phyloP scores from a whole-genome alignment of 1,140 invertebrate species.

The Lasioglossum baleicum region DNA sequence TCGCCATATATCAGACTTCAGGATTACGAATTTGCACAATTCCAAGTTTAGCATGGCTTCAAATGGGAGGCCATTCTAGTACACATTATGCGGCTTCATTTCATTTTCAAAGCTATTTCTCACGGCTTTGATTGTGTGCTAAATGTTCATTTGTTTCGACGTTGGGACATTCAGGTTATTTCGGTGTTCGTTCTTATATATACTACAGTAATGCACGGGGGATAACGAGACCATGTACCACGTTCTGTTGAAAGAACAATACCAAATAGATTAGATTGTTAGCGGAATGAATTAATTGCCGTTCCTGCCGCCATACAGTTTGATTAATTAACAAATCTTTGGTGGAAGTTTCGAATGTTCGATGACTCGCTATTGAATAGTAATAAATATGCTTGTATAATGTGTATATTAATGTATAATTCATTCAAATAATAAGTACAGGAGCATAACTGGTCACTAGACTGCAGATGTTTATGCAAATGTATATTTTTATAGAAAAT shows the following conservation, averaged over 20 bases:
- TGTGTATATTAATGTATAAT: too few relatives aligned
- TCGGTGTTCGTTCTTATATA: conserved; percentile 3
- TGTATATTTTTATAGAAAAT: too few relatives aligned
- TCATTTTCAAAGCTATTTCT: conserved; percentile 21
- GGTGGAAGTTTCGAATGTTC: too few relatives aligned
- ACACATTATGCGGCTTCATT: conserved; percentile 15
- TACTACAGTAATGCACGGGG: neutral
- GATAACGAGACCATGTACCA: neutral
- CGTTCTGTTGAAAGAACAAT: neutral
- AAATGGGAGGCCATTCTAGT: conserved; percentile 2
- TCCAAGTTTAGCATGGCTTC: neutral
- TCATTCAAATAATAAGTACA: too few relatives aligned
- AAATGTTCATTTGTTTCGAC: conserved; percentile 12
- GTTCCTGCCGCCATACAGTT: neutral
- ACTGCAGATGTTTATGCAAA: too few relatives aligned
- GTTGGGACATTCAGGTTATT: conserved; percentile 3
- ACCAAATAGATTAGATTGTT: neutral
- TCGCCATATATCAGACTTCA: too few relatives aligned
- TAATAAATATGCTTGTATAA: too few relatives aligned
- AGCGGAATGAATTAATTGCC: neutral
- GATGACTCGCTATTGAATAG: too few relatives aligned
- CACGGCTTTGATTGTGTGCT: conserved; percentile 13
- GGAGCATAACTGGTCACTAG: too few relatives aligned
- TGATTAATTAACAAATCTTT: too few relatives aligned
- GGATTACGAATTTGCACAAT: neutral